phyloP scores from a whole-genome alignment of 2,797 vertebrate species.

The Peromyscus melanophrys region DNA sequence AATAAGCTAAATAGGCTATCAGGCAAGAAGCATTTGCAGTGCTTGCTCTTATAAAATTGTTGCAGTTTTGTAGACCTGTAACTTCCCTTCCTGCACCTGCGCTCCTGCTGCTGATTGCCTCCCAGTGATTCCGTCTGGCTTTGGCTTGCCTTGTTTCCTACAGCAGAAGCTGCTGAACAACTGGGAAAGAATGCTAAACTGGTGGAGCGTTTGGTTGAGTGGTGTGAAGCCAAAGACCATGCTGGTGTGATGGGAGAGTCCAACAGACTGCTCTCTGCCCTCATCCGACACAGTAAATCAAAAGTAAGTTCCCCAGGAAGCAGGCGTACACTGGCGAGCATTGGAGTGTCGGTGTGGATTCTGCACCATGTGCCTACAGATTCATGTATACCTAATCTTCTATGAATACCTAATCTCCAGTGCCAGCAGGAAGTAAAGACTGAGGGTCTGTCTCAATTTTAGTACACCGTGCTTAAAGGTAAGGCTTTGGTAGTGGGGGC shows the following conservation, averaged over 20 bases:
- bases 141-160: constrained; percentile 78
- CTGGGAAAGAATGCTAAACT: constrained; percentile 96
- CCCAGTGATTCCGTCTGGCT: constrained; percentile 59
- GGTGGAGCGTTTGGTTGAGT: constrained; percentile 97
- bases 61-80: neutral
- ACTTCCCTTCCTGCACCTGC: neutral
- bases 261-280: constrained; percentile 97
- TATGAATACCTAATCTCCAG: neutral
- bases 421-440: constrained; percentile 12
- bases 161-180: constrained; percentile 98
- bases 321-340: neutral
- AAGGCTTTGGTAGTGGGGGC: neutral
- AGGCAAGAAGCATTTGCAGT: neutral
- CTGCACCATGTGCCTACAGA: neutral
- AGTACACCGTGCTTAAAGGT: neutral
- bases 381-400: neutral
- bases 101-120: constrained; percentile 40
- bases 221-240: constrained; percentile 99
- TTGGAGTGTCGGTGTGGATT: neutral
- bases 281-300: constrained; percentile 99
- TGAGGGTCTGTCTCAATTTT: constrained; percentile 24
- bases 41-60: constrained; percentile 39
- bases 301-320: constrained; percentile 92
- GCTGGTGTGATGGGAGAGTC: constrained; percentile 99
- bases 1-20: neutral